Evolutionary conservation across 2,888 invertebrate genomes (phyloP), one percentile per base, ranked within the genome.

Genomic region (Salpingus planirostris): DNA sequence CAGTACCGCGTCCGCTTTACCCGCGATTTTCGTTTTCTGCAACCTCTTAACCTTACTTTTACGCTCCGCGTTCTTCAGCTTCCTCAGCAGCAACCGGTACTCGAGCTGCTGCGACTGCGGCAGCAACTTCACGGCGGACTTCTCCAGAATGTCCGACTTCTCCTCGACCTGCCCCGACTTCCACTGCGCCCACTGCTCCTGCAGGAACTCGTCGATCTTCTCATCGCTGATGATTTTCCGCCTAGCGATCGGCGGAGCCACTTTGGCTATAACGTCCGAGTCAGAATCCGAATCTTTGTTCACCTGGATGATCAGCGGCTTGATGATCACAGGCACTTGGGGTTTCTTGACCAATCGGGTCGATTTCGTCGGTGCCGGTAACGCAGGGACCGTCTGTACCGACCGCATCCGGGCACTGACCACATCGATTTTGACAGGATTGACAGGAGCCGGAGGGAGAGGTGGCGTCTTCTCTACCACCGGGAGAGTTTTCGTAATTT

Each of bases 41-140:
- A 11, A 26, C 22, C 32, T 36, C 31, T 25, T 33, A 33, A 7
- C 24, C 27, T 10, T 31, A 18, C 7, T 21, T 33, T 27, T 7
- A 33, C 21, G 46, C 30, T 55, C 47, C 2, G 60, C 59, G 31
- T 50, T 52, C 33, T 56, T 51, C 22, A 65, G 40, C 42, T 54
- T 55, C 36, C 54, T 51, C 31, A 60, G 52, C 27, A 66, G 43
- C 36, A 52, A 49, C 21, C 55, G 56, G 46, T 65, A 66, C 38
- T 66, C 65, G 21, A 57, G 36, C 46, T 64, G 64, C 45, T 64
- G 59, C 4, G 52, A 55, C 43, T 58, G 54, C 8, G 65, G 62
- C 27, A 66, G 42, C 21, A 62, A 49, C 38, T 61, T 62, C 12
- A 64, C 50, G 7, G 55, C 53, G 0, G 62, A 62, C 34, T 62